A percentile compares a stretch with the other conserved stretches of the same genome.
phyloP scores from a whole-genome alignment of 92 coral and sea anemone genomes.

The Ricordea florida region DNA sequence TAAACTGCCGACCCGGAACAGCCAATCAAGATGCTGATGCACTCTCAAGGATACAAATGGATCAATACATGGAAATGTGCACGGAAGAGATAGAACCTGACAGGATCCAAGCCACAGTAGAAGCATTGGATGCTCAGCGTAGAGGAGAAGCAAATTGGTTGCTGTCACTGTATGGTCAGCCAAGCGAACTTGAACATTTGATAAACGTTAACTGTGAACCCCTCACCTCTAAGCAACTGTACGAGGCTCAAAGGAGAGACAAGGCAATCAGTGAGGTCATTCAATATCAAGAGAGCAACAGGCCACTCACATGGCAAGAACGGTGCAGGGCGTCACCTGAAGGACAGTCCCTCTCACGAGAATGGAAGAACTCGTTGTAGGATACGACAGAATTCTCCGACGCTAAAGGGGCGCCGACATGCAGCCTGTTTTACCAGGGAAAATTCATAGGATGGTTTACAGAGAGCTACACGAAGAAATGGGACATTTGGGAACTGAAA shows the following conservation, averaged over 20 bases:
- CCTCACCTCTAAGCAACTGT: constrained; percentile 29
- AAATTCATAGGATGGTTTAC: constrained; percentile 32
- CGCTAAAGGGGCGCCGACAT: constrained; percentile 47
- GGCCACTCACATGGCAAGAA: constrained; percentile 11
- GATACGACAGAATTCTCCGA: constrained; percentile 53
- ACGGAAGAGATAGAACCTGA: constrained; percentile 34
- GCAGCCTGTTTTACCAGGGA: constrained; percentile 47
- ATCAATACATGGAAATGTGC: constrained; percentile 32
- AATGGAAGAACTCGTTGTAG: constrained; percentile 57
- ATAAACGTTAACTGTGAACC: neutral
- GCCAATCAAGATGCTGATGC: constrained; percentile 26
- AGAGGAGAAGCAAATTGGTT: constrained; percentile 43
- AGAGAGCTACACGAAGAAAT: constrained; percentile 67
- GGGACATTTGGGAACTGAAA: constrained; percentile 52
- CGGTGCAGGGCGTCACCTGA: constrained; percentile 27
- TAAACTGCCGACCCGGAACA: constrained; percentile 40
- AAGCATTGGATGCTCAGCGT: constrained; percentile 40
- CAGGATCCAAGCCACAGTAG: constrained; percentile 23
- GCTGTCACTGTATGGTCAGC: constrained; percentile 14
- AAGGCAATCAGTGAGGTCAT: constrained; percentile 30
- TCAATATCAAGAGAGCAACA: constrained; percentile 9
- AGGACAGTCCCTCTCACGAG: constrained; percentile 44
- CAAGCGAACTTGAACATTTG: neutral
- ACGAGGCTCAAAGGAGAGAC: constrained; percentile 33
- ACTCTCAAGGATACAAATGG: neutral